Evolutionary conservation across 2,797 vertebrate species (phyloP).

Genomic region (Chiloscyllium punctatum): DNA sequence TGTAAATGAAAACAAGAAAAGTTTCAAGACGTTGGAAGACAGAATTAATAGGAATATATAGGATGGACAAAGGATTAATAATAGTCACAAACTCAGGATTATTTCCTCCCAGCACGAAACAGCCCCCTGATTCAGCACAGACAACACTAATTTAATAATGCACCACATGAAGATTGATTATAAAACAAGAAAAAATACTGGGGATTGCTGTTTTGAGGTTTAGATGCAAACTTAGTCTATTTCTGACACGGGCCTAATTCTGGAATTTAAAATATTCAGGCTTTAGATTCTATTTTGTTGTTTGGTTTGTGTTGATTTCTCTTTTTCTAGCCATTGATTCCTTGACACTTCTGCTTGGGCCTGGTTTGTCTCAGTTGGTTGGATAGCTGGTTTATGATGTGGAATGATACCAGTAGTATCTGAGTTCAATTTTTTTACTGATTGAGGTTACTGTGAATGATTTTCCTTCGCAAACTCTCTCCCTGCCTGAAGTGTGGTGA

Average conservation of each 20-base stretch:
- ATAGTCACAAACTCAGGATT: neutral
- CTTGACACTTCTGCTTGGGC: neutral
- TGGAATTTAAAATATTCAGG: neutral
- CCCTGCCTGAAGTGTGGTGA: no score
- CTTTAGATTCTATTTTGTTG: neutral
- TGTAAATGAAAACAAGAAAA: slow-evolving; percentile 15
- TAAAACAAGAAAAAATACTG: neutral
- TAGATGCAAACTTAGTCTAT: neutral
- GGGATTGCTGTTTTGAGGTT: neutral
- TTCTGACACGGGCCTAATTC: neutral
- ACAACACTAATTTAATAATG: neutral
- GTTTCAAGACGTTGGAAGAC: neutral
- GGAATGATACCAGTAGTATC: no score
- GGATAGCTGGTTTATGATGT: no score
- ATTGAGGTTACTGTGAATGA: no score
- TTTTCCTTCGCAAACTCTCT: no score
- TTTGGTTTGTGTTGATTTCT: neutral
- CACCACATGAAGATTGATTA: neutral
- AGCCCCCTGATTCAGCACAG: neutral
- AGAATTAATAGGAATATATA: no score
- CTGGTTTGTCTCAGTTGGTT: no score
- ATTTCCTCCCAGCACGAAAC: neutral
- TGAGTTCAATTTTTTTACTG: no score
- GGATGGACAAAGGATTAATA: neutral
- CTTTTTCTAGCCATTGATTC: neutral